These are phyloP conservation scores for Hydrophis major DNA, from an alignment of 2,797 vertebrate species.

Conservation along the genomic window DNA sequence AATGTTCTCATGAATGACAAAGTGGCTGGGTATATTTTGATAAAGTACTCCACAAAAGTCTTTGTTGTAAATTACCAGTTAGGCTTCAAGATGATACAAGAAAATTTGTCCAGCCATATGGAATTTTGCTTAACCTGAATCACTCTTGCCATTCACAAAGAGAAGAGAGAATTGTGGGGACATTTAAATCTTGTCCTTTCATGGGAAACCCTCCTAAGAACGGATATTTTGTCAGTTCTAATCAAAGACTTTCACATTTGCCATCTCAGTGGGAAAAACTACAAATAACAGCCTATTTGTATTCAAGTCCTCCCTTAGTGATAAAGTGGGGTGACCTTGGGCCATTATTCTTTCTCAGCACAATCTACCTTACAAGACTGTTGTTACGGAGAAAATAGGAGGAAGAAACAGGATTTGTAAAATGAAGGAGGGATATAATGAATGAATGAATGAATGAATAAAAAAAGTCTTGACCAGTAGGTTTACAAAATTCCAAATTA, in stretches of 20 bases:
- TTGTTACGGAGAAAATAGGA: not conserved
- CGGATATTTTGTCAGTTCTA: not conserved
- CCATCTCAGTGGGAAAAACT: not conserved
- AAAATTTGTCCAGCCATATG: not conserved
- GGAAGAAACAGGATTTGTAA: not conserved
- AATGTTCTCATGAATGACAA: not conserved
- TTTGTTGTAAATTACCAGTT: not conserved
- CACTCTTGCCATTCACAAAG: not conserved
- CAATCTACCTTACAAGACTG: not conserved
- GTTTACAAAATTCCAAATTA: not conserved
- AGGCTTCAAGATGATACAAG: not conserved
- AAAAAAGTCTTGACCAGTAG: not conserved
- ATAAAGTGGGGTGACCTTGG: not conserved
- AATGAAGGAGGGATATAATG: not conserved
- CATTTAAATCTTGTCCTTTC: not conserved
- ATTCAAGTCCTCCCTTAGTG: not conserved
- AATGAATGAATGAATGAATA: not conserved
- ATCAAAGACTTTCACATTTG: not conserved
- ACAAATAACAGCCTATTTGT: not conserved
- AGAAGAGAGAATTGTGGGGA: not conserved
- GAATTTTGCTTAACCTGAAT: not conserved
- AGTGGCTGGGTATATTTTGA: not conserved
- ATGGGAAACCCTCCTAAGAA: not conserved
- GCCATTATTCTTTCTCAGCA: not conserved
- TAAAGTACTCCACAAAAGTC: not conserved